Base-by-base conservation (phyloP, 2,888 invertebrate genomes). In the Papilio gigon region DNA sequence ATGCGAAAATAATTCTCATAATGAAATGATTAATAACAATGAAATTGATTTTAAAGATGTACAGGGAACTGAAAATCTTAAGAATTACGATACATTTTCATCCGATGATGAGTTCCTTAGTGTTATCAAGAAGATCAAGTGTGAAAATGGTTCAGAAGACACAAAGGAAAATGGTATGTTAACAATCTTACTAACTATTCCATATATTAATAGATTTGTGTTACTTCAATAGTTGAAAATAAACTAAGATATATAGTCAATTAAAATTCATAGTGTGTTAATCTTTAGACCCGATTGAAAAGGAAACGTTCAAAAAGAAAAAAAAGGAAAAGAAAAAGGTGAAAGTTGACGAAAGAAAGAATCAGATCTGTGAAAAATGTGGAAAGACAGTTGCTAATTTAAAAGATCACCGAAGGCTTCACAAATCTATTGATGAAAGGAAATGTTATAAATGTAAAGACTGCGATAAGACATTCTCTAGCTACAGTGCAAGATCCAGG, bases 71-170 rank as follows among this genome's bases (percentile, higher is more conserved):
- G 47, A 66, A 50, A 14, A 53, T 20, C 53, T 42, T 14, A 12
- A 30, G n/a, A 47, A 22, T 40, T 65, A 33, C 40, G 69, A 75
- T 14, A 78, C 76, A 2, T 75, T 72, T 30, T 76, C 80, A 35
- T 86, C 88, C 1, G 89, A 90, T 37, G 83, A 89, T 72, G 89
- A 89, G 72, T 70, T 87, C 1, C 78, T 90, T 0, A 87, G 84
- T 80, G 85, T 82, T 5, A 78, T 86, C 20, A 80, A 85, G 60
- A 72, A 75, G 70, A 74, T 77, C 17, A 80, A 80, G 68, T 77
- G 83, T 80, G 86, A 87, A 76, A 78, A 75, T 75, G 53, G 71
- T 53, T 62, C 64, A 37, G 78, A 80, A 27, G 73, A 80, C 80
- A 73, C 69, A 67, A 81, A 81, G 71, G 82, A 83, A 71, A 83